Evolutionary conservation across 2,888 invertebrate genomes (phyloP).

Genomic region (Eupithecia tripunctaria): DNA sequence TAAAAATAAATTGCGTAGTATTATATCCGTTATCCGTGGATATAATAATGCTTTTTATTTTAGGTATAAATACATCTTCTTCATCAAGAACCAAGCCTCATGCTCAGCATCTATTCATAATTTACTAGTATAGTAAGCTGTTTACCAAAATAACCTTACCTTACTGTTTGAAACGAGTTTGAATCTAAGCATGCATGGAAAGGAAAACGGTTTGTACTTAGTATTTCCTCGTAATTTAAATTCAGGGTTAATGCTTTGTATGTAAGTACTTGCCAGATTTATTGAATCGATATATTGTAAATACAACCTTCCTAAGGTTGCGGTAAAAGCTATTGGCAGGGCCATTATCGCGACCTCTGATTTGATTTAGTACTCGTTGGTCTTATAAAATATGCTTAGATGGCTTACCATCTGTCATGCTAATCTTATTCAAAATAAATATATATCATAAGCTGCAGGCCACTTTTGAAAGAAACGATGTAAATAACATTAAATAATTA

Average conservation of each 20-base stretch:
- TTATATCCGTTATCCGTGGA: too few species aligned
- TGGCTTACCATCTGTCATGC: background rate
- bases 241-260: slow-evolving; percentile 38
- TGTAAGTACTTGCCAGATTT: slow-evolving; percentile 4
- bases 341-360: background rate
- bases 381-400: background rate
- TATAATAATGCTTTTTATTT: too few species aligned
- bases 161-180: background rate
- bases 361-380: background rate
- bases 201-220: slow-evolving; percentile 33
- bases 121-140: background rate
- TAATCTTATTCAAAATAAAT: background rate
- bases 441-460: too few species aligned
- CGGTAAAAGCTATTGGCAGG: background rate
- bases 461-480: background rate
- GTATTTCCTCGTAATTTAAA: slow-evolving; percentile 39
- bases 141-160: background rate
- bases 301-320: slow-evolving; percentile 1
- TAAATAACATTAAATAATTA: too few species aligned
- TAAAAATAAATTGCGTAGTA: background rate
- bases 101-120: background rate
- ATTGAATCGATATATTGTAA: background rate
- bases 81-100: background rate
- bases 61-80: too few species aligned
- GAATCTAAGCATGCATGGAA: slow-evolving; percentile 23